Conservation (phyloP, 1,140 invertebrate species). For the Drosophila parvula region DNA sequence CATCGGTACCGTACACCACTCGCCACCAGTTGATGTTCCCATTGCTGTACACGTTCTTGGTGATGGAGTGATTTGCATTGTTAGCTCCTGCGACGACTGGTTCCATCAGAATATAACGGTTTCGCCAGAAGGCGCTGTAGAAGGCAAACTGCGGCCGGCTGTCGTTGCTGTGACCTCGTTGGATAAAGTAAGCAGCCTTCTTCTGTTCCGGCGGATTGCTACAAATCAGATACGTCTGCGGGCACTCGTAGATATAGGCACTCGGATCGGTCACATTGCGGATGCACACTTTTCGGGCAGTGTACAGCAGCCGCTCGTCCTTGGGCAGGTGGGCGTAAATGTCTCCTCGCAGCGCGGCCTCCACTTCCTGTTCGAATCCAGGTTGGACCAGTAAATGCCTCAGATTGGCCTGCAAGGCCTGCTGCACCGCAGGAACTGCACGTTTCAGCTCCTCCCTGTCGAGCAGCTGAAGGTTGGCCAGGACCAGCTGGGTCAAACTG, state of each 20-base stretch:
- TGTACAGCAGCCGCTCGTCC: constrained; percentile 56
- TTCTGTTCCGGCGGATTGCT: constrained; percentile 59
- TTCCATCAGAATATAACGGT: constrained; percentile 61
- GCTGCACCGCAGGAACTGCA: constrained; percentile 8
- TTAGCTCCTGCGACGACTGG: background rate
- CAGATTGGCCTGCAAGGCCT: constrained; percentile 41
- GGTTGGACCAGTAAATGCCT: constrained; percentile 39
- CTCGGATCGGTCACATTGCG: constrained; percentile 51
- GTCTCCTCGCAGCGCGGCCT: constrained; percentile 10
- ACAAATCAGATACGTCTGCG: constrained; percentile 71
- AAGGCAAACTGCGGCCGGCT: constrained; percentile 48
- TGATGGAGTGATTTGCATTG: constrained; percentile 42
- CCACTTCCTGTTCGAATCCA: constrained; percentile 42
- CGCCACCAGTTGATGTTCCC: constrained; percentile 54
- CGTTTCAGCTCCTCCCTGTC: constrained; percentile 38
- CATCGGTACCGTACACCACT: constrained; percentile 22
- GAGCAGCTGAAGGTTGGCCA: constrained; percentile 59
- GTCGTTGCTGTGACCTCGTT: constrained; percentile 39
- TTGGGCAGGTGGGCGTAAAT: constrained; percentile 43
- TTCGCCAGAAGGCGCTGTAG: constrained; percentile 60
- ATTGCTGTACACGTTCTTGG: constrained; percentile 70
- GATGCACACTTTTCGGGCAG: constrained; percentile 62
- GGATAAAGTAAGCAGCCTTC: constrained; percentile 56
- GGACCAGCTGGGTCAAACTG: constrained; percentile 46
- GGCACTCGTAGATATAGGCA: constrained; percentile 69